These are phyloP conservation scores for Globia sparganii DNA, from an alignment of 2,888 invertebrate species.

Conservation along the genomic window DNA sequence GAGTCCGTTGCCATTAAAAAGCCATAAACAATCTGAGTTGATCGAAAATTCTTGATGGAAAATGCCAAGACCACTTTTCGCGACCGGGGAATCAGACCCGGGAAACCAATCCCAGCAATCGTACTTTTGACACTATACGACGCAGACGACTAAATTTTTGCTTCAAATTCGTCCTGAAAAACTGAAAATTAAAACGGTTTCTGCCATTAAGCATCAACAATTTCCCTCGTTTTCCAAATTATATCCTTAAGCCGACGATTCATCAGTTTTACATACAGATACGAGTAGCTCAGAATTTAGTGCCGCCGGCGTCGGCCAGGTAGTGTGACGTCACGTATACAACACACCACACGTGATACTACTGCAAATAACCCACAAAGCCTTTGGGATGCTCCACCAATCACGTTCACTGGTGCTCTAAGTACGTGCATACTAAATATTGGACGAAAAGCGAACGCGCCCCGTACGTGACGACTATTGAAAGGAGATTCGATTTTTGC, in stretches of 20 bases:
- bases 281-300: constrained; percentile 60
- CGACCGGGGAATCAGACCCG: no score
- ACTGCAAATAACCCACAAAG: constrained; percentile 76
- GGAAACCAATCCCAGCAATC: neutral
- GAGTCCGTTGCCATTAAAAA: neutral
- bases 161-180: neutral
- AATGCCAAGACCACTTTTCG: neutral
- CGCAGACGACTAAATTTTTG: neutral
- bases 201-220: constrained; percentile 12
- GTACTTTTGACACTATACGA: neutral
- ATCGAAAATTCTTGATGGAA: neutral
- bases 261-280: constrained; percentile 76
- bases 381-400: constrained; percentile 71
- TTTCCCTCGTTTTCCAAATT: constrained; percentile 47
- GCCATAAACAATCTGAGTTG: neutral
- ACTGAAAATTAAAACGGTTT: neutral
- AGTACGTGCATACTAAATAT: constrained; percentile 69
- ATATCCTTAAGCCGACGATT: constrained; percentile 51
- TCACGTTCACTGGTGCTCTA: constrained; percentile 70
- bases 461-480: constrained; percentile 61
- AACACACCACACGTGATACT: constrained; percentile 79
- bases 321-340: constrained; percentile 79
- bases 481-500: constrained; percentile 61
- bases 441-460: constrained; percentile 67
- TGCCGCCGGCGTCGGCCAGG: constrained; percentile 51